Evolutionary conservation across 2,888 invertebrate genomes (phyloP), one percentile per base, ranked within the genome.

Genomic region (Heliothis peltigera): DNA sequence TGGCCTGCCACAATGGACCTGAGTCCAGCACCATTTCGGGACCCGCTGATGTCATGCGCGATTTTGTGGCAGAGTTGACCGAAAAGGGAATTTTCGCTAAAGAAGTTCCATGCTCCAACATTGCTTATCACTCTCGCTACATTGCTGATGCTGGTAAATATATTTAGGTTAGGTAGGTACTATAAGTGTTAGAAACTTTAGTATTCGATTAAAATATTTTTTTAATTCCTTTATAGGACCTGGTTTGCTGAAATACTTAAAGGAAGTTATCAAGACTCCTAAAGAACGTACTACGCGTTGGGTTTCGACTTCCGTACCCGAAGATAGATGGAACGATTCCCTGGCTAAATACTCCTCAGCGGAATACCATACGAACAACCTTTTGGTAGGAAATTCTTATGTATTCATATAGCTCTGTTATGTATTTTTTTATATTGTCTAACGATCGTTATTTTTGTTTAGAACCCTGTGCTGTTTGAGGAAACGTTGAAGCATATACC

Each of bases 71-170:
- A 0, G 56, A 84, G 18, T 69, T 94, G 96, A 87, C 88, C 7
- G 83, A 83, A 8, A 83, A 88, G 39, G 82, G 85, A 1, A 86
- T 93, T n/a, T 94, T 94, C 47, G 93, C 92, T 0, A 93, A 89
- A 48, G 93, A 93, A 78, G 93, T 93, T 1, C 91, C 91, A 1
- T 97, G 98, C 71, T 96, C 98, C 17, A 98, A 98, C 80, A 98
- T 98, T 69, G 98, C 98, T 0, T 99, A 98, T 85, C 98, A 99
- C 86, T 98, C 98, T 48, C 96, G 97, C 43, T 98, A 98, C 81
- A 98, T 99, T 80, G 95, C 96, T 1, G 94, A 96, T 57, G 96
- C 97, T 77, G 76, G 80, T 54, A 52, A 53, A 42, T 43, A 52
- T 46, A n/a, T 3, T 39, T 39, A 19, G 15, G 42, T 4, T 25